Base-by-base conservation (phyloP, 2,888 invertebrate genomes). In the Xanthia togata region DNA sequence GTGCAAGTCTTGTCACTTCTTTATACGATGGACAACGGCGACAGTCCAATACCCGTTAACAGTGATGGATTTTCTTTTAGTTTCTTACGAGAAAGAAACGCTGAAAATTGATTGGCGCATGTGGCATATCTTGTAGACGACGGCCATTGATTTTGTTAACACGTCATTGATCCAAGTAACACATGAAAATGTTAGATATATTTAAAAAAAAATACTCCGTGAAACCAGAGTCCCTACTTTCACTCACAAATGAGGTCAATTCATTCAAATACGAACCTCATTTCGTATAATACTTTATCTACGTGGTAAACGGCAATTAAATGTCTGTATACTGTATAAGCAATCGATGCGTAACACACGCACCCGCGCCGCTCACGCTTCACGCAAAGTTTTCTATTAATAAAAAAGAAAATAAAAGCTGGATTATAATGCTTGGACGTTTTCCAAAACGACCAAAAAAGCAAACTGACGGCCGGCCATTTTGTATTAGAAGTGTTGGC, bases 281-380 rank as follows among this genome's bases (percentile, higher is more conserved):
- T 88, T 87, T 82, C 41, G 44, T 67, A 57, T 75, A 67, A 70
- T 78, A 81, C 64, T 57, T 70, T 81, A 77, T 83, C 75, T 88
- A 81, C 80, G 73, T 81, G 76, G 71, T 79, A 79, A 85, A 89
- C 71, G 78, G 72, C 74, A 82, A 89, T 87, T 84, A 81, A n/a
- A 78, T 67, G 68, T 83, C 74, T 78, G 11, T 86, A 76, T 81
- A 79, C 71, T 78, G 17, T 82, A 74, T 79, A 79, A 68, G 78
- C 79, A 73, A 78, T 78, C 78, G 80, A 86, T 87, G 88, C 89
- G 88, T 84, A 87, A 67, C 84, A 78, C 85, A 86, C 84, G 88
- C 86, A 83, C 69, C 62, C 79, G 84, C 81, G 88, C 86, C 83
- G 83, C 79, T 80, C 71, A 60, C 76, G 80, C 50, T 73, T 76